Base-by-base conservation (phyloP, 2,797 vertebrate species). In the Ispidina lecontei region DNA sequence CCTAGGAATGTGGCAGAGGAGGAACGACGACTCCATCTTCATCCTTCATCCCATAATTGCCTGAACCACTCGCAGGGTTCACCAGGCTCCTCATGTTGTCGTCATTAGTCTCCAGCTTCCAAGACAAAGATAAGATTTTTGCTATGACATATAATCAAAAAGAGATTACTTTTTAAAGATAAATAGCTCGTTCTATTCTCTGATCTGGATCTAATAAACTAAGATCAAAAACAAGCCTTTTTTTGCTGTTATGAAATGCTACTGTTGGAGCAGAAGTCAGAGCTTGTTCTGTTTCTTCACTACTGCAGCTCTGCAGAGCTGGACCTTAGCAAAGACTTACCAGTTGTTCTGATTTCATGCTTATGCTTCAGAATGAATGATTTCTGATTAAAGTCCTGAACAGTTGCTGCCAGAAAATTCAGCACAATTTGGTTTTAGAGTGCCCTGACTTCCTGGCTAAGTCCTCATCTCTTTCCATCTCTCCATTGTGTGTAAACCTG, bases 91-190 rank as follows among this genome's bases (percentile, higher is more conserved):
- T 47, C 79, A 71, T 51, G 89, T 62, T 89, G 90, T 82, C 14
- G 2, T 87, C 94, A 83, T 96, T 95, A 93, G 86, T 95, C 95
- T 93, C 46, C 12, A 37, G 59, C 68, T 89, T 93, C 62, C 75
- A 71, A 86, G 92, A 86, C 91, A 94, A 94, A 94, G 91, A 93
- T 93, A 89, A 92, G 95, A 74, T 84, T 96, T 94, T 92, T 88
- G 85, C 87, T 95, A 74, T 84, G 91, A 90, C 86, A 90, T 56
- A 23, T 75, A 95, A 93, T 95, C 91, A 95, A 93, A 96, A 95
- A 95, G 68, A 87, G 91, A 96, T 88, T 96, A 94, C 89, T 92
- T 96, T 92, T 80, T 21, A 91, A 88, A 96, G 94, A 96, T 88
- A 95, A 95, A 96, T 93, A 94, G 87, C 37, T 88, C 10, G 0